Conservation (phyloP, 2,888 invertebrate genomes). For the Synanthedon formicaeformis region DNA sequence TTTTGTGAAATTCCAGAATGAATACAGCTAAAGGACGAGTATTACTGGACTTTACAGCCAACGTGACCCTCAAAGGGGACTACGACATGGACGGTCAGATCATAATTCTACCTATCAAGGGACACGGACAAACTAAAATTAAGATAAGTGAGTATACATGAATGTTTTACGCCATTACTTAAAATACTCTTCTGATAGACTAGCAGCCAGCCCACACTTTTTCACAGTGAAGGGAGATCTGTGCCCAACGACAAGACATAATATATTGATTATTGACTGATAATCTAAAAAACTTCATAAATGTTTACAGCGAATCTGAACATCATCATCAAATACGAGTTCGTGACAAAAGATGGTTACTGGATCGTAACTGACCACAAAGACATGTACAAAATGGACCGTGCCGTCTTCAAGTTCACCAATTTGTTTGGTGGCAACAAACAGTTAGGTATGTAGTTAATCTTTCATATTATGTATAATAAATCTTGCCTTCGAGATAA, state of each 20-base stretch:
- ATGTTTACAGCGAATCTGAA: conserved; percentile 48
- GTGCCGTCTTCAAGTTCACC: conserved; percentile 57
- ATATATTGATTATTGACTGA: too few relatives aligned
- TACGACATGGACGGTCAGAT: conserved; percentile 65
- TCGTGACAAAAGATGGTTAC: conserved; percentile 42
- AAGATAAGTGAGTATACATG: conserved; percentile 56
- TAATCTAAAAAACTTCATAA: too few relatives aligned
- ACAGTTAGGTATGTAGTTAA: conserved; percentile 37
- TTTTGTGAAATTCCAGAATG: conserved; percentile 24
- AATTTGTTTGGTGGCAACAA: conserved; percentile 61
- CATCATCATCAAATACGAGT: conserved; percentile 56
- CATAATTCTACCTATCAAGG: conserved; percentile 62
- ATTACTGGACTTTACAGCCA: conserved; percentile 55
- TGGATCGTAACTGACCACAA: conserved; percentile 49
- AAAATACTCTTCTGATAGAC: too few relatives aligned
- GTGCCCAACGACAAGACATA: too few relatives aligned
- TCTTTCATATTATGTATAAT: conserved; percentile 24
- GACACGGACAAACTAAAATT: conserved; percentile 62
- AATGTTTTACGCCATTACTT: not conserved
- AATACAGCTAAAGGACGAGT: conserved; percentile 43
- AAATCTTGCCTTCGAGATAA: not conserved
- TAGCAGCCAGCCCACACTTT: too few relatives aligned
- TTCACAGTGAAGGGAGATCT: too few relatives aligned
- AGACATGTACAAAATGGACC: conserved; percentile 58
- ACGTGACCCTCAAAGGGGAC: conserved; percentile 60